Percentiles rank a stretch among this genome's conserved stretches.
Conservation (phyloP, 2,797 vertebrate species). For the Gymnodraco acuticeps region DNA sequence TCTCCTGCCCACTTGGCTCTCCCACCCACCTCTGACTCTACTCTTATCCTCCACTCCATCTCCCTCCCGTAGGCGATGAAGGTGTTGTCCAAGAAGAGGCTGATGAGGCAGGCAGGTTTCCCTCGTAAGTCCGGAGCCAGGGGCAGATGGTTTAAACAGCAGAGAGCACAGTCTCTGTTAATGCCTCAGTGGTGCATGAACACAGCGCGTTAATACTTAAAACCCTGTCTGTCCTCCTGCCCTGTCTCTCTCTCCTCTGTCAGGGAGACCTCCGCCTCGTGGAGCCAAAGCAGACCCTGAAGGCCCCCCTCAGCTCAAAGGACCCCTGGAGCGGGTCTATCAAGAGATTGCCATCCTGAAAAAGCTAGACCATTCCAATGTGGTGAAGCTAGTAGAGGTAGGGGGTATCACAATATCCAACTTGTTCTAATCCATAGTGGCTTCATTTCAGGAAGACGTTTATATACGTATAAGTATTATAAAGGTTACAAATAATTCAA, state of each 20-base stretch:
- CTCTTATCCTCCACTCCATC: conserved; percentile 39
- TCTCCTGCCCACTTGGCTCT: conserved; percentile 42
- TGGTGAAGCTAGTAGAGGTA: conserved; percentile 98
- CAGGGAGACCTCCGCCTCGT: conserved; percentile 95
- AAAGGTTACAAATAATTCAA: too few species aligned
- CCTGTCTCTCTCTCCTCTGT: conserved; percentile 20
- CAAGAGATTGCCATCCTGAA: conserved; percentile 99
- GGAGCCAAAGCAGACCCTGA: conserved; percentile 88
- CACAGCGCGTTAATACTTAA: conserved; percentile 3
- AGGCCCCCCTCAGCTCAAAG: conserved; percentile 89
- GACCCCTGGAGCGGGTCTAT: conserved; percentile 96
- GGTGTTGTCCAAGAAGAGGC: conserved; percentile 96
- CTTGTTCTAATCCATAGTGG: not conserved
- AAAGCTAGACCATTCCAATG: conserved; percentile 97
- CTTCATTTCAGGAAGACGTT: too few species aligned
- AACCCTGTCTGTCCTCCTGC: not conserved
- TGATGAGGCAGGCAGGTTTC: conserved; percentile 98
- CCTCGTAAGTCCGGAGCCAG: conserved; percentile 90
- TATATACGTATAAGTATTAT: too few species aligned
- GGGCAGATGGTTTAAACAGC: conserved; percentile 66
- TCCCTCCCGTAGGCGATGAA: conserved; percentile 93
- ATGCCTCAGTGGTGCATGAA: conserved; percentile 23
- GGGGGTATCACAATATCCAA: conserved; percentile 22
- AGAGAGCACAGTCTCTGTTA: conserved; percentile 36
- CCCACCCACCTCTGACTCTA: conserved; percentile 22